Base-by-base conservation (phyloP, 2,113 vertebrate genomes). In the Dromaius novaehollandiae region DNA sequence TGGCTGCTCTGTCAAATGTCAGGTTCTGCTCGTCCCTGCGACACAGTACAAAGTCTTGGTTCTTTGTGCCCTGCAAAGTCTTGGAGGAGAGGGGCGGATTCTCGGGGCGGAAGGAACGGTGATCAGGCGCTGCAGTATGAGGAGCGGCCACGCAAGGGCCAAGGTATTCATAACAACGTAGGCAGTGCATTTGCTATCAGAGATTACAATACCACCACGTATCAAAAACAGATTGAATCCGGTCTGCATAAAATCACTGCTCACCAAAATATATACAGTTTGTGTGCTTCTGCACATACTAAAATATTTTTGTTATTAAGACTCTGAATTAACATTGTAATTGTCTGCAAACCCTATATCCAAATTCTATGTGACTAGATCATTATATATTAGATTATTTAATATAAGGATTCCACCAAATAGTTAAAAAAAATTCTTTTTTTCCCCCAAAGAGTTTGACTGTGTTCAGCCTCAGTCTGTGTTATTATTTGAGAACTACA, bases 401-500 rank as follows among this genome's bases (percentile, higher is more conserved):
- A 42, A 86, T 76, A 85, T 34, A 34, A 36, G 13, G 13, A 75
- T 56, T 61, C 18, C 55, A 71, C 36, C 36, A 50, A 30, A 56
- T 71, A 53, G 16, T 46, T 63, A 76, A 83, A 60, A 92, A 95
- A 79, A 46, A 55, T 21, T 20, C 9, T 46, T 48, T n/a, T 16
- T 48, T 65, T 76, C 53, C 88, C 79, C 56, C 50, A 74, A 63
- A 40, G 70, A 60, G 24, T 63, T 85, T 89, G 56, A 38, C 1
- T 3, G 26, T 58, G 13, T 70, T 90, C 50, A 60, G 58, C 25
- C 58, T 63, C 84, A 85, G 74, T 65, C 80, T 91, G 20, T 70
- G n/a, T 90, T 82, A 82, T 53, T 82, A 76, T 70, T 61, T n/a
- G 38, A 81, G 82, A 96, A 60, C n/a, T 63, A 78, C 73, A 91